These are phyloP conservation scores for Chydorus sphaericus DNA, from an alignment of 2,888 invertebrate genomes.

Conservation along the genomic window DNA sequence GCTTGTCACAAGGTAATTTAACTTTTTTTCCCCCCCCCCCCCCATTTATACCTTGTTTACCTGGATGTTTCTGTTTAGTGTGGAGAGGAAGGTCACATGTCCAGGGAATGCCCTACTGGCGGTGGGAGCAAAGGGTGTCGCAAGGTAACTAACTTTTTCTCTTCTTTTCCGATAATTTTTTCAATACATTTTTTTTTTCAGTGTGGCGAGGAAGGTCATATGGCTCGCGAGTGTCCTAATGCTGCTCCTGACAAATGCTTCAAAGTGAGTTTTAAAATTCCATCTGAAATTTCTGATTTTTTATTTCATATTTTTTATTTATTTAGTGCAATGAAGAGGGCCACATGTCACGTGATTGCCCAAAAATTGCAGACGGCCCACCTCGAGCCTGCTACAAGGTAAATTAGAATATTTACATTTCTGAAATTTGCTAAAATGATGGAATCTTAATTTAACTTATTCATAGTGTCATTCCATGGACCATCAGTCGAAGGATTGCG, in stretches of 20 bases:
- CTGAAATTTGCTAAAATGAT: not conserved
- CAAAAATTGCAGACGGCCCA: not conserved
- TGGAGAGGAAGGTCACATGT: not conserved
- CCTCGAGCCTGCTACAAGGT: constrained; percentile 2
- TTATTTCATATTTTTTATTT: not conserved
- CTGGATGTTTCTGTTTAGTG: not conserved
- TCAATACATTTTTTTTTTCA: constrained; percentile 22
- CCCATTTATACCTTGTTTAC: too few relatives aligned
- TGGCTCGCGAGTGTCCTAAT: constrained; percentile 20
- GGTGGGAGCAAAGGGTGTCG: constrained; percentile 26
- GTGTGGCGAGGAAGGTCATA: constrained; percentile 21
- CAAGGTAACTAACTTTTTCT: too few relatives aligned
- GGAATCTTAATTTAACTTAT: constrained; percentile 6
- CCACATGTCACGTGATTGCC: constrained; percentile 14
- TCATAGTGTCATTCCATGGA: constrained; percentile 18
- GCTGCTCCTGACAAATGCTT: constrained; percentile 8
- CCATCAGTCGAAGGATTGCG: constrained; percentile 19
- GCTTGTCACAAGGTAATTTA: constrained; percentile 15
- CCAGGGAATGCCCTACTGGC: constrained; percentile 23
- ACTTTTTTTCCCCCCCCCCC: too few relatives aligned
- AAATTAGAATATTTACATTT: not conserved
- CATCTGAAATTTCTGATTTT: too few relatives aligned
- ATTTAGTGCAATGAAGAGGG: constrained; percentile 18
- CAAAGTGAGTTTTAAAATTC: constrained; percentile 8
- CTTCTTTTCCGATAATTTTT: too few relatives aligned